These are phyloP conservation scores for Andrena cerasifolii DNA, from an alignment of 1,140 invertebrate species.

Conservation along the genomic window DNA sequence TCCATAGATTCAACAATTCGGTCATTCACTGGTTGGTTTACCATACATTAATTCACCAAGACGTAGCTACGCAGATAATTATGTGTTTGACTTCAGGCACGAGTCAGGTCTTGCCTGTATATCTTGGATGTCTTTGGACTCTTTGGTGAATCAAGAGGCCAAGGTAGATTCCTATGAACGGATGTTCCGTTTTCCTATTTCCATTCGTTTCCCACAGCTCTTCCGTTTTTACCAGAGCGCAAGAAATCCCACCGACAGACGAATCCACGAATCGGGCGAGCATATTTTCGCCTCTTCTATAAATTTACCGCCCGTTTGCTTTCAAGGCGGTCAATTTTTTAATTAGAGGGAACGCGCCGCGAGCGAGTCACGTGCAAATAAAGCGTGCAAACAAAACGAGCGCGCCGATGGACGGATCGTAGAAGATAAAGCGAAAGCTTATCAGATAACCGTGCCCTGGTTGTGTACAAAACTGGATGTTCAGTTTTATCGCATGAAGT, in stretches of 20 bases:
- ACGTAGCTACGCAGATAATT: too few relatives aligned
- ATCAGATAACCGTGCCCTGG: constrained; percentile 29
- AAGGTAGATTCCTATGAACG: too few relatives aligned
- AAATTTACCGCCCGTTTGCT: neutral
- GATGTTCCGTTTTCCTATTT: too few relatives aligned
- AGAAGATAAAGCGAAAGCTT: constrained; percentile 25
- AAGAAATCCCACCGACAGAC: neutral
- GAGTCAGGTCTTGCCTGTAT: too few relatives aligned
- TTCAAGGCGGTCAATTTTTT: neutral
- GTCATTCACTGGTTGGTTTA: too few relatives aligned
- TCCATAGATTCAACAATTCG: too few relatives aligned
- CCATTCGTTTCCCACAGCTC: too few relatives aligned
- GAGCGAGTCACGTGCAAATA: neutral
- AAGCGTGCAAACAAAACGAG: constrained; percentile 6
- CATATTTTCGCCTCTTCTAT: neutral
- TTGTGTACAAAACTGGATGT: constrained; percentile 38
- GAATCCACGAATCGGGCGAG: neutral
- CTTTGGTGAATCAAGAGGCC: too few relatives aligned
- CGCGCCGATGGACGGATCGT: neutral
- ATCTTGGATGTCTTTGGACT: too few relatives aligned
- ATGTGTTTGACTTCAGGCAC: too few relatives aligned
- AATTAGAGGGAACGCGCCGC: neutral
- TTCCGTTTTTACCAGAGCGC: neutral
- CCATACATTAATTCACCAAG: too few relatives aligned
- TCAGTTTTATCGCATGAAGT: constrained; percentile 27